Conservation (phyloP, 1,140 invertebrate genomes). For the Hormaphis cornu region DNA sequence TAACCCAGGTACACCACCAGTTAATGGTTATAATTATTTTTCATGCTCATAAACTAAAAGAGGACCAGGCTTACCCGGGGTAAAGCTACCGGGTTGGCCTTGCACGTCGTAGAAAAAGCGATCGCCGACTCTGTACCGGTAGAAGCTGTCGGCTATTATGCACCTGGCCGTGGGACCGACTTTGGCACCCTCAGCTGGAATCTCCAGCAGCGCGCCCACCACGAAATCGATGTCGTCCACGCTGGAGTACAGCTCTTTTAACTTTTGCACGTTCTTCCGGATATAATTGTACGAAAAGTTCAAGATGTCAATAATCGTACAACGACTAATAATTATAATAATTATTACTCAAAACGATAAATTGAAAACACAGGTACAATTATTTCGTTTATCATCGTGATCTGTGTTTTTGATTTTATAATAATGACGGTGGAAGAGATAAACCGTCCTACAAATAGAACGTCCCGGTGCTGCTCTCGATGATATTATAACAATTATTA, state of each 20-base stretch:
- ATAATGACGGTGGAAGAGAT: neutral
- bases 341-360: neutral
- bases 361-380: too few species aligned
- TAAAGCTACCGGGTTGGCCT: constrained; percentile 61
- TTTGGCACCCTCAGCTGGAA: constrained; percentile 52
- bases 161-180: constrained; percentile 77
- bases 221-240: constrained; percentile 73
- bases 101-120: constrained; percentile 67
- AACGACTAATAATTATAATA: neutral
- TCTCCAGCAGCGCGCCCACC: constrained; percentile 67
- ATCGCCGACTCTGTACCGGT: constrained; percentile 61
- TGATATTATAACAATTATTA: too few species aligned
- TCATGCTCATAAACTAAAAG: too few species aligned
- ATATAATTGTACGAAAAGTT: too few species aligned
- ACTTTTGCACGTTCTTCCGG: constrained; percentile 42
- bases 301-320: too few species aligned
- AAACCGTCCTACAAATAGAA: too few species aligned
- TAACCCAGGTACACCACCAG: too few species aligned
- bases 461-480: too few species aligned
- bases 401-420: too few species aligned
- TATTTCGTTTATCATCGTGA: too few species aligned
- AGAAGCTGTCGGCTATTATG: constrained; percentile 75
- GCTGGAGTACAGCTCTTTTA: constrained; percentile 49
- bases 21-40: too few species aligned
- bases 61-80: constrained; percentile 56